phyloP scores from a whole-genome alignment of 2,888 invertebrate species.

The Rhaphigaster nebulosa region DNA sequence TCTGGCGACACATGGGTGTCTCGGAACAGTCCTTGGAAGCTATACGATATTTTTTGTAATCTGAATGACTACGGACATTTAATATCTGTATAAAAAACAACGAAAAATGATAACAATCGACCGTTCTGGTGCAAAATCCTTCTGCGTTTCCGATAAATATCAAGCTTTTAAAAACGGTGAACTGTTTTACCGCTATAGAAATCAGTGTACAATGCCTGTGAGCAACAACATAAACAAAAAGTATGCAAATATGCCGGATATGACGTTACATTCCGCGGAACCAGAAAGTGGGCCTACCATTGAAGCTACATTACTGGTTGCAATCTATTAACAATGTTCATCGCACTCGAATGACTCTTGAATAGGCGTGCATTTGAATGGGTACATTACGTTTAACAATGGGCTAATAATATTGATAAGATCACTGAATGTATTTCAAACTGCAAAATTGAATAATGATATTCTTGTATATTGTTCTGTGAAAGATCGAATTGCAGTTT shows the following conservation, averaged over 20 bases:
- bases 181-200: not conserved
- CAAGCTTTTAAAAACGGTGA: not conserved
- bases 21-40: not conserved
- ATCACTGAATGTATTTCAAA: not conserved
- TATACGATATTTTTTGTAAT: not conserved
- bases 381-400: not conserved
- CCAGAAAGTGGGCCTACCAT: slow-evolving; percentile 1
- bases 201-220: not conserved
- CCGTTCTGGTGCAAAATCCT: not conserved
- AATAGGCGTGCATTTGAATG: not conserved
- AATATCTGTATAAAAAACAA: not conserved
- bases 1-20: not conserved
- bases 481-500: not conserved
- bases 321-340: not conserved
- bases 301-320: not conserved
- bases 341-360: not conserved
- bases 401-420: not conserved
- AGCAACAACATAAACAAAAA: slow-evolving; percentile 10
- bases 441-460: not conserved
- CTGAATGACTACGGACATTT: not conserved
- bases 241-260: not conserved
- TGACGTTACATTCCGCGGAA: not conserved
- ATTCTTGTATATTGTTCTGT: not conserved
- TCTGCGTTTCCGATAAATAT: not conserved
- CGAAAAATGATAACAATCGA: not conserved